A percentile compares a stretch with the other conserved stretches of the same genome.
These are phyloP conservation scores for Alviniconcha strummeri DNA, from an alignment of 2,888 invertebrate species.

Conservation along the genomic window DNA sequence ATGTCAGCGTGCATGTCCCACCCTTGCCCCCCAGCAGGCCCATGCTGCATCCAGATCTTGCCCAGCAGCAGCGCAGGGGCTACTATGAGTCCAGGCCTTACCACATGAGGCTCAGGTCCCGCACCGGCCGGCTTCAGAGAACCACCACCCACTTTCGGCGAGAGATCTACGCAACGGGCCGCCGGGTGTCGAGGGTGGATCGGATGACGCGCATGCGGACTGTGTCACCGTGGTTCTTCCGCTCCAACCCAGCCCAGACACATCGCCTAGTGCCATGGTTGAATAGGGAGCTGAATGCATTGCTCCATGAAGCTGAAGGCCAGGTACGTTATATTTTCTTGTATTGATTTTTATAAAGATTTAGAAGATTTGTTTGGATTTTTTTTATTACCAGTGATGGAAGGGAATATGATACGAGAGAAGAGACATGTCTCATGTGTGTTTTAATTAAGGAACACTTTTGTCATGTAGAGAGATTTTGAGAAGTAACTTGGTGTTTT, in stretches of 20 bases:
- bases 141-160: slow-evolving; percentile 76
- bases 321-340: not conserved
- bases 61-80: not conserved
- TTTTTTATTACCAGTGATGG: too few species aligned
- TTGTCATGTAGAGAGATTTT: too few species aligned
- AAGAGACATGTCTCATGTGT: too few species aligned
- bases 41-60: not conserved
- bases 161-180: slow-evolving; percentile 84
- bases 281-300: slow-evolving; percentile 87
- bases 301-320: slow-evolving; percentile 75
- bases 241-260: slow-evolving; percentile 83
- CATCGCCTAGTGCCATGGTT: slow-evolving; percentile 92
- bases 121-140: not conserved
- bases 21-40: not conserved
- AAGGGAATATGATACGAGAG: too few species aligned
- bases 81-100: slow-evolving; percentile 15
- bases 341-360: too few species aligned
- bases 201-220: slow-evolving; percentile 50
- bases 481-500: too few species aligned
- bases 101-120: slow-evolving; percentile 25
- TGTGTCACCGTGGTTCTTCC: slow-evolving; percentile 67
- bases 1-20: slow-evolving; percentile 22
- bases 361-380: too few species aligned
- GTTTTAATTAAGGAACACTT: too few species aligned
- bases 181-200: slow-evolving; percentile 84